Percentiles rank a stretch among this genome's conserved stretches.
These are phyloP conservation scores for Papilio polyxenes DNA, from an alignment of 1,140 invertebrate genomes.

Conservation along the genomic window DNA sequence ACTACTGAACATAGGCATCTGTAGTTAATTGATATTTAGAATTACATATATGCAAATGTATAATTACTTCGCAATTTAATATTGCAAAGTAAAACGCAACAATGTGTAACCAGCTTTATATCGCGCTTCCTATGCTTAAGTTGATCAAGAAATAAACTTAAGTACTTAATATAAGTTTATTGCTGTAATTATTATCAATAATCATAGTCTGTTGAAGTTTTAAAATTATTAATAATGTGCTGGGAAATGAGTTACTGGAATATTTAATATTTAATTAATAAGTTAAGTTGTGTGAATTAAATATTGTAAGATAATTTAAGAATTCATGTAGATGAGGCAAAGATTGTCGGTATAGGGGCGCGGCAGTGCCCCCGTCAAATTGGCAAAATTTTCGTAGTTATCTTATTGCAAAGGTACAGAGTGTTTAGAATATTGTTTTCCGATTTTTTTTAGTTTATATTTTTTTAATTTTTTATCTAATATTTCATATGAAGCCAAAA, in stretches of 20 bases:
- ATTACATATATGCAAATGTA: neutral
- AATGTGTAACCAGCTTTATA: conserved; percentile 9
- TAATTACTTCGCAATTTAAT: neutral
- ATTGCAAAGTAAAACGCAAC: neutral
- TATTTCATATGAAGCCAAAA: neutral
- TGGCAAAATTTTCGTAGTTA: too few species aligned
- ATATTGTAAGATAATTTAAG: too few species aligned
- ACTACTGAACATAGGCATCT: too few species aligned
- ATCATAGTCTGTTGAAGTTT: neutral
- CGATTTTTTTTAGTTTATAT: too few species aligned
- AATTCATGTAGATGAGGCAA: too few species aligned
- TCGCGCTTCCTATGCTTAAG: neutral
- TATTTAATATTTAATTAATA: too few species aligned
- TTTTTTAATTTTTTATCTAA: neutral
- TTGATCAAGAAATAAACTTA: conserved; percentile 28
- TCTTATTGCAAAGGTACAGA: too few species aligned
- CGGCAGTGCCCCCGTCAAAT: too few species aligned
- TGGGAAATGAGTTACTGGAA: neutral
- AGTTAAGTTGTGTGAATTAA: too few species aligned
- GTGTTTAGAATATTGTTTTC: too few species aligned
- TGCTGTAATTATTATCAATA: conserved; percentile 23
- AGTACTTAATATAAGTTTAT: conserved; percentile 22
- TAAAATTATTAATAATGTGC: neutral
- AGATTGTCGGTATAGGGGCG: too few species aligned
- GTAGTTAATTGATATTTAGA: too few species aligned